Base-by-base conservation (phyloP, 2,113 vertebrate genomes). In the Pseudopipra pipra region DNA sequence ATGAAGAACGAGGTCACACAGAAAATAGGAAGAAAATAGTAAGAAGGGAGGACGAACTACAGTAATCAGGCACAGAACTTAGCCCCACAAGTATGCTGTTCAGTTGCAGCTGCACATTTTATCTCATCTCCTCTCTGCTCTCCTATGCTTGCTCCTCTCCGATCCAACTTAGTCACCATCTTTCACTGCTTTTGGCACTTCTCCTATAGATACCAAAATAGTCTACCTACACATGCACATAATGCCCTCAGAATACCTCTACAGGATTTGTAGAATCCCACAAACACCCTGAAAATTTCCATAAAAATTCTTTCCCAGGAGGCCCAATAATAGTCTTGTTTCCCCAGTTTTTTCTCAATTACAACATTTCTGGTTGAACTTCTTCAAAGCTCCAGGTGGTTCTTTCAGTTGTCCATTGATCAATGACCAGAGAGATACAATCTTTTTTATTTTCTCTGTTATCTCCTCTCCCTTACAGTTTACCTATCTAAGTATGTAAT, bases 341-440 rank as follows among this genome's bases (percentile, higher is more conserved):
- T 63, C 21, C 9, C 9, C 16, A 27, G 8, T 24, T 87, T 55
- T 14, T 37, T 61, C 16, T 80, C 39, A 68, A 0, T 24, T 59
- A n/a, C 25, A 5, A 23, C 68, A 47, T 6, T 55, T 51, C 25
- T n/a, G 3, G 3, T 6, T 73, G 23, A 83, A 68, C 15, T 83
- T 63, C 56, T 58, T 39, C 27, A 65, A 76, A 59, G 33, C 2
- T 43, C 5, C 12, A 31, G 54, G 15, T 14, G 14, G 6, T 51
- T 85, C 18, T 23, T 71, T 67, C 51, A 78, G 31, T 28, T 47
- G 12, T 52, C 14, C 35, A 24, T 33, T 49, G 11, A 74, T 41
- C n/a, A 78, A 7, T 44, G 9, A 75, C 13, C 6, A 22, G 14
- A 71, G 23, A 82, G 16, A n/a, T 33, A 47, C 0, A 0, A 37